Percentiles rank a stretch among this genome's conserved stretches.
Evolutionary conservation across 2,113 vertebrate genomes (phyloP).

Genomic region (Romanogobio albipinnatus): DNA sequence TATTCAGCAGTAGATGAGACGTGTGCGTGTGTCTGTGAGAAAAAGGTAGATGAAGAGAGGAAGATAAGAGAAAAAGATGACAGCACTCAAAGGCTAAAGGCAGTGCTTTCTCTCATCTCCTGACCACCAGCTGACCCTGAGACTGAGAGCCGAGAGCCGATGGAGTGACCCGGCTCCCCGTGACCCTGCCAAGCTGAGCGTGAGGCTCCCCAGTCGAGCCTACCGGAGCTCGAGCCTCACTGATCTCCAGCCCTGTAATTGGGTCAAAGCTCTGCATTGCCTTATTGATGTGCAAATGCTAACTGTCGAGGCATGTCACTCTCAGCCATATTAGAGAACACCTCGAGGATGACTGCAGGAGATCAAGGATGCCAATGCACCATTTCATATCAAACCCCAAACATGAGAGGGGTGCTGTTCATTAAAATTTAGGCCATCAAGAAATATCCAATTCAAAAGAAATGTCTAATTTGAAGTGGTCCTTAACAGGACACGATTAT

Average conservation of each 20-base stretch:
- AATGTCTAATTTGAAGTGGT: slow-evolving; percentile 24
- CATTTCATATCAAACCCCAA: slow-evolving; percentile 40
- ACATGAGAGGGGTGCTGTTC: slow-evolving; percentile 30
- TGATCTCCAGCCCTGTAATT: slow-evolving; percentile 68
- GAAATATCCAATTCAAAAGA: slow-evolving; percentile 38
- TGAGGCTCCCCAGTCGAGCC: background rate
- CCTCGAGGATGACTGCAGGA: slow-evolving; percentile 52
- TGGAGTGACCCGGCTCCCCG: slow-evolving; percentile 19
- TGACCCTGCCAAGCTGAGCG: slow-evolving; percentile 43
- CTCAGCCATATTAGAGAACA: slow-evolving; percentile 50
- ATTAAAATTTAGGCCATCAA: slow-evolving; percentile 41
- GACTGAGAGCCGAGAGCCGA: slow-evolving; percentile 21
- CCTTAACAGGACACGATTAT: slow-evolving; percentile 18
- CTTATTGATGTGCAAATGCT: slow-evolving; percentile 75
- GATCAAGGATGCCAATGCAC: slow-evolving; percentile 42
- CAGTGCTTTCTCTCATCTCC: slow-evolving; percentile 48
- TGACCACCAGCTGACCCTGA: slow-evolving; percentile 54
- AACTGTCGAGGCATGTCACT: slow-evolving; percentile 53
- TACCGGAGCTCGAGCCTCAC: slow-evolving; percentile 22
- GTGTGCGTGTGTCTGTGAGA: slow-evolving; percentile 26
- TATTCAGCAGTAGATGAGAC: slow-evolving; percentile 16
- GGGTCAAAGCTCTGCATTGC: slow-evolving; percentile 71
- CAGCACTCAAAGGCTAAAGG: slow-evolving; percentile 34
- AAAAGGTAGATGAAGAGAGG: slow-evolving; percentile 3
- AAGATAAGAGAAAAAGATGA: slow-evolving; percentile 41